Percentiles rank a stretch among this genome's conserved stretches.
phyloP scores from a whole-genome alignment of 2,797 vertebrate genomes.

The Mormyrus hasselquistii region DNA sequence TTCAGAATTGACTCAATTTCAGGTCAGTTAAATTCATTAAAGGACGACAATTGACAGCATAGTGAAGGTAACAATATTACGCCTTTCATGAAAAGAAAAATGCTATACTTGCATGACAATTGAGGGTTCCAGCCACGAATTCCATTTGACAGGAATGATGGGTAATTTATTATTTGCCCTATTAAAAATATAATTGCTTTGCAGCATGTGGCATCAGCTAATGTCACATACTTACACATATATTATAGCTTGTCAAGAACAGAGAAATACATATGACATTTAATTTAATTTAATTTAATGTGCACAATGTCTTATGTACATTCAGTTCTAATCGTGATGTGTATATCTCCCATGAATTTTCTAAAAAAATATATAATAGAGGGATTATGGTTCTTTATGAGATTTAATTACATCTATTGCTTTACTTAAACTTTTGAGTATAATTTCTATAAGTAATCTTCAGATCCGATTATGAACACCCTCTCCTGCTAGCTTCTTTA shows the following conservation, averaged over 20 bases:
- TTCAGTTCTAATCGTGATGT: not conserved
- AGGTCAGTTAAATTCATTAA: not conserved
- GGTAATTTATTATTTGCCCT: not conserved
- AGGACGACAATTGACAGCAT: not conserved
- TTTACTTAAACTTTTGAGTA: not conserved
- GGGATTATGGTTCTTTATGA: not conserved
- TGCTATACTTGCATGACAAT: not conserved
- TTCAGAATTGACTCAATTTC: not conserved
- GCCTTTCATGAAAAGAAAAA: not conserved
- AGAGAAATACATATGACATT: not conserved
- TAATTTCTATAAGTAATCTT: not conserved
- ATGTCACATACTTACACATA: not conserved
- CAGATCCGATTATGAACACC: not conserved
- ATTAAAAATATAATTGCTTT: not conserved
- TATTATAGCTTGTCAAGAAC: not conserved
- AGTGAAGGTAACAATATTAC: not conserved
- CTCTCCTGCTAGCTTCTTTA: not conserved
- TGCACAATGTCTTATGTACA: not conserved
- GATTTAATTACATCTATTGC: not conserved
- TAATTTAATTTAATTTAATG: not conserved
- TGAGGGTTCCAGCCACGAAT: not conserved
- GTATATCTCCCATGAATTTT: not conserved
- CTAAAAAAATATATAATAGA: not conserved
- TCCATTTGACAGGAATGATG: not conserved
- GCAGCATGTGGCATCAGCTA: not conserved